Percentiles rank a stretch among this genome's conserved stretches.
phyloP scores from a whole-genome alignment of 1,140 invertebrate species.

The Acyrthosiphon pisum region DNA sequence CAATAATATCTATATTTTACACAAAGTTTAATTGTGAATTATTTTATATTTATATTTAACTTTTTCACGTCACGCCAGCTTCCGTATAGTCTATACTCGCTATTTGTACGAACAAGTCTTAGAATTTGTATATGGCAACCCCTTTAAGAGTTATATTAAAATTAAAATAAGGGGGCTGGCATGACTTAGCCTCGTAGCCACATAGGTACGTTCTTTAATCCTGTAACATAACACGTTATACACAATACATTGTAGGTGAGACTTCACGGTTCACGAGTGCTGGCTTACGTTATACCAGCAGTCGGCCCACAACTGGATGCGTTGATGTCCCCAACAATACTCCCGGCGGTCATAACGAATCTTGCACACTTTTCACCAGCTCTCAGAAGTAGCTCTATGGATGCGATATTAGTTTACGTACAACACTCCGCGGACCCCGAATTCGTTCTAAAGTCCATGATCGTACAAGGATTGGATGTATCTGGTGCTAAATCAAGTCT shows the following conservation, averaged over 20 bases:
- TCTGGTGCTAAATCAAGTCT: slow-evolving; percentile 59
- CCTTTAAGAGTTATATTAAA: not conserved
- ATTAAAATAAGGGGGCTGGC: not conserved
- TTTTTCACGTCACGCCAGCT: no score
- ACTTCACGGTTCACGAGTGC: slow-evolving; percentile 77
- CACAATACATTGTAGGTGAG: slow-evolving; percentile 62
- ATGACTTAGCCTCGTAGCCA: no score
- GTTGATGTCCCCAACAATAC: slow-evolving; percentile 66
- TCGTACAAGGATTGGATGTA: slow-evolving; percentile 70
- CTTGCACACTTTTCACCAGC: slow-evolving; percentile 77
- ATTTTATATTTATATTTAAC: no score
- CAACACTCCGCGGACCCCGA: slow-evolving; percentile 68
- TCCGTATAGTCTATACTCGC: no score
- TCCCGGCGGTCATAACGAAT: slow-evolving; percentile 75
- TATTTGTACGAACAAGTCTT: no score
- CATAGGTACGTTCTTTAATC: no score
- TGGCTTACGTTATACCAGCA: slow-evolving; percentile 76
- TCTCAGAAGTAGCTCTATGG: slow-evolving; percentile 76
- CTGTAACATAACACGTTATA: not conserved
- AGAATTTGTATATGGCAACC: not conserved
- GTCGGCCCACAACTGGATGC: slow-evolving; percentile 70
- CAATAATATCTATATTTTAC: no score
- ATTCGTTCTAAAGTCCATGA: slow-evolving; percentile 69
- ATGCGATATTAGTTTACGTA: slow-evolving; percentile 74
- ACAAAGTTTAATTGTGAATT: no score